phyloP scores from a whole-genome alignment of 2,888 invertebrate genomes.

The Imbricaverruca yamaguchii region DNA sequence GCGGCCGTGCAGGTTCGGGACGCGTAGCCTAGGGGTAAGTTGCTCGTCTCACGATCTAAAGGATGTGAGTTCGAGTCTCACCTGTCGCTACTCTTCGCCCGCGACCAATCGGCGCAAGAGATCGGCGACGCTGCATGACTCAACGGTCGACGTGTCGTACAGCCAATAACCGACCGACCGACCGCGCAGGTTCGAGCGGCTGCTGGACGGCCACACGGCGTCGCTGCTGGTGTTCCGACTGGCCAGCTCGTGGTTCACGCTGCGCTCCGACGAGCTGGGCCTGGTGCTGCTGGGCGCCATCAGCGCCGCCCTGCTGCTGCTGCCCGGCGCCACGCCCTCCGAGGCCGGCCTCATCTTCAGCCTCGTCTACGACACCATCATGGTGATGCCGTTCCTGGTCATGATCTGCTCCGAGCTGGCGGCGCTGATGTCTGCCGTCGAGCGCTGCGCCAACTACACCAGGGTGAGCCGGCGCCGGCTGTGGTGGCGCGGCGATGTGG shows the following conservation, averaged over 20 bases:
- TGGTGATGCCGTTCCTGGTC: slow-evolving; percentile 38
- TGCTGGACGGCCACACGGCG: slow-evolving; percentile 42
- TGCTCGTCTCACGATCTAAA: too few relatives aligned
- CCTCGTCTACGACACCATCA: slow-evolving; percentile 27
- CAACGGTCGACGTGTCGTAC: too few relatives aligned
- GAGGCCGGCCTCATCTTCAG: slow-evolving; percentile 11
- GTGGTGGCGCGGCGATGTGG: too few relatives aligned
- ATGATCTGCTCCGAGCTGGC: slow-evolving; percentile 43
- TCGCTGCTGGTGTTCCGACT: slow-evolving; percentile 44
- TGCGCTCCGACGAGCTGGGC: slow-evolving; percentile 43
- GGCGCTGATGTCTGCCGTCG: slow-evolving; percentile 42
- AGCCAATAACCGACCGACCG: too few relatives aligned
- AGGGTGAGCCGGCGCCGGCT: slow-evolving; percentile 39
- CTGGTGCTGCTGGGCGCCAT: slow-evolving; percentile 42
- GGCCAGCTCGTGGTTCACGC: slow-evolving; percentile 45
- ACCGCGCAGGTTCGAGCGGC: slow-evolving; percentile 29
- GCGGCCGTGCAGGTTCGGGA: slow-evolving; percentile 29
- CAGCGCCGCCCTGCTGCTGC: neutral
- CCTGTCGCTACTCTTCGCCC: too few relatives aligned
- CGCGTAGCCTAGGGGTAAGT: too few relatives aligned
- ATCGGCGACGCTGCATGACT: too few relatives aligned
- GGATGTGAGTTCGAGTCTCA: too few relatives aligned
- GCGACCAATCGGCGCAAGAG: too few relatives aligned
- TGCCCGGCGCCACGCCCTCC: neutral
- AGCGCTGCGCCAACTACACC: slow-evolving; percentile 41